A percentile compares a stretch with the other conserved stretches of the same genome.
phyloP scores from a whole-genome alignment of 2,797 vertebrate genomes.

The Synanceia verrucosa region DNA sequence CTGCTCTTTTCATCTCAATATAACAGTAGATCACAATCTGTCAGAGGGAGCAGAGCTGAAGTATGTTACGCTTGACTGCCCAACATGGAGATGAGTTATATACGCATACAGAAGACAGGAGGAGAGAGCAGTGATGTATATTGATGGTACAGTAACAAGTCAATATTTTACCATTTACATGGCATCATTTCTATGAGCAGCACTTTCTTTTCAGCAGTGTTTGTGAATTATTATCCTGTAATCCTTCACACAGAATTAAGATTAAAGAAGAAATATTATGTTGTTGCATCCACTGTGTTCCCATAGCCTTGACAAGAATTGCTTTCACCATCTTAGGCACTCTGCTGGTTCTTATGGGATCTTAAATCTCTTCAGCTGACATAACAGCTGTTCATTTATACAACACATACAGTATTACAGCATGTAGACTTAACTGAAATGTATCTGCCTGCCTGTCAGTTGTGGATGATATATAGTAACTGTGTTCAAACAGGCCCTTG shows the following conservation, averaged over 20 bases:
- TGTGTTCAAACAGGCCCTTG: background rate
- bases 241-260: background rate
- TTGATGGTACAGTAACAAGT: slow-evolving; percentile 15
- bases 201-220: too few relatives aligned
- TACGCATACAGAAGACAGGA: background rate
- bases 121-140: slow-evolving; percentile 1
- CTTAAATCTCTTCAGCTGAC: background rate
- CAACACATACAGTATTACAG: background rate
- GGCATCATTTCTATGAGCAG: too few relatives aligned
- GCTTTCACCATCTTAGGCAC: background rate
- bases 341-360: background rate
- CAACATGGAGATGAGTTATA: slow-evolving; percentile 52
- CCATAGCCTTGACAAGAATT: background rate
- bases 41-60: slow-evolving; percentile 44
- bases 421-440: background rate
- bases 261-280: background rate
- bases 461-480: background rate
- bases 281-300: background rate
- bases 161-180: slow-evolving; percentile 23
- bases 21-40: slow-evolving; percentile 67
- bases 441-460: background rate
- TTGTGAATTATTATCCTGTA: background rate
- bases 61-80: slow-evolving; percentile 53
- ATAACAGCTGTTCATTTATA: slow-evolving; percentile 3
- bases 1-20: slow-evolving; percentile 64